Evolutionary conservation across 2,888 invertebrate genomes (phyloP), one percentile per base, ranked within the genome.

Genomic region (Campaea margaritaria): DNA sequence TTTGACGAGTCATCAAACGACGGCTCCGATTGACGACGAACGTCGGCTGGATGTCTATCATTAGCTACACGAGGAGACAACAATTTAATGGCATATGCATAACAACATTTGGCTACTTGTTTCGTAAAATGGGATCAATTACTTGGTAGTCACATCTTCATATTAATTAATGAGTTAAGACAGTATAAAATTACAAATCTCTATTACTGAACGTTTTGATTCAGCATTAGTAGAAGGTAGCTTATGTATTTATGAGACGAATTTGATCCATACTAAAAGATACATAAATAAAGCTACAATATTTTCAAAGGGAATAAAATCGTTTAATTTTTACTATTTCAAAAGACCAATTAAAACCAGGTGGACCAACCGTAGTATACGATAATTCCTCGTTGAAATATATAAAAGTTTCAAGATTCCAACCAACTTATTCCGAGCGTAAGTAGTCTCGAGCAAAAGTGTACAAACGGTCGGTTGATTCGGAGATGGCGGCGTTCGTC

Each of bases 1-100:
- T 89, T 88, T 91, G 91, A 89, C 85, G 89, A 91, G 79, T 91
- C 91, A 90, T 90, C 91, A 91, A 91, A 90, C 87, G 89, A 79
- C 82, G 83, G 87, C 84, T 79, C 76, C 82, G 82, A 86, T 83
- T 86, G 89, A 87, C 81, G 80, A 76, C 79, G 73, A 70, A 78
- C 77, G 76, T 79, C 82, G 80, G 74, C 69, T 72, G 70, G 74
- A 71, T 75, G 80, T 73, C 83, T 84, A 81, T 86, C 83, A 86
- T 87, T 87, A 85, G 76, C 73, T 73, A 69, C 67, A 72, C 72
- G 69, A 68, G 43, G 75, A 73, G 72, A 75, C 76, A 78, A 74
- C 73, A 77, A 80, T 78, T 78, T 69, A 74, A 76, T 75, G 68
- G 68, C 51, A 59, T 49, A 21, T 3, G 21, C 5, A 43, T 50